Conservation (phyloP, 2,797 vertebrate species). For the Erpetoichthys calabaricus region DNA sequence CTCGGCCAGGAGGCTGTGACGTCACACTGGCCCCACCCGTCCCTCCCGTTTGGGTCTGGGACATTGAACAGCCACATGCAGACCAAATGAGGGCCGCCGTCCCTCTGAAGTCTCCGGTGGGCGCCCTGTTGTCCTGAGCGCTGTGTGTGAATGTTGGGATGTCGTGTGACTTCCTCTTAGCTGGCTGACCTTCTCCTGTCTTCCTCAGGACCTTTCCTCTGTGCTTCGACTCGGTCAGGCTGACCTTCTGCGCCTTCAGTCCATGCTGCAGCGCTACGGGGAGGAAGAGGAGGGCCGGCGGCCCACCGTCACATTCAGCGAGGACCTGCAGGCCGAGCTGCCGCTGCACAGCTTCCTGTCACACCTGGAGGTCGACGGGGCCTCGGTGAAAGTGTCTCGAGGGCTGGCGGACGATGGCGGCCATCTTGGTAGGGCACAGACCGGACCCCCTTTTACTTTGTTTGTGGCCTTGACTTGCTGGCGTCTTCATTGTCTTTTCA, state of each 20-base stretch:
- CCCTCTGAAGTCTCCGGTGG: no score
- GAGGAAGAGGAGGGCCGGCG: constrained; percentile 47
- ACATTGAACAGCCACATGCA: no score
- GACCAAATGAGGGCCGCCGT: no score
- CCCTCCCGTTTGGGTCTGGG: no score
- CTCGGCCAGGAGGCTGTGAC: no score
- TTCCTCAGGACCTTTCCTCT: constrained; percentile 5
- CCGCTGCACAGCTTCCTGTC: constrained; percentile 70
- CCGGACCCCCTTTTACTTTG: not conserved
- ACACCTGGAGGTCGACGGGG: constrained; percentile 67
- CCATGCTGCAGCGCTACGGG: constrained; percentile 59
- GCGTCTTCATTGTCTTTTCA: constrained; percentile 4
- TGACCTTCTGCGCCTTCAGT: constrained; percentile 56
- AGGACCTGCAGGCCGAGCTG: constrained; percentile 45
- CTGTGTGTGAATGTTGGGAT: no score
- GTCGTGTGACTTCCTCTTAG: no score
- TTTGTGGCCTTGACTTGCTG: constrained; percentile 12
- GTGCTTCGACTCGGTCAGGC: constrained; percentile 43
- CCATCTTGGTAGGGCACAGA: constrained; percentile 36
- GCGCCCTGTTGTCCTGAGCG: no score
- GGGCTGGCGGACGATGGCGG: constrained; percentile 43
- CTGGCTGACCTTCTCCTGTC: no score
- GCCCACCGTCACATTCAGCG: constrained; percentile 54
- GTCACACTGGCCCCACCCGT: no score
- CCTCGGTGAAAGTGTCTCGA: constrained; percentile 41